Conservation (phyloP, 2,797 vertebrate species). For the Crenichthys baileyi region DNA sequence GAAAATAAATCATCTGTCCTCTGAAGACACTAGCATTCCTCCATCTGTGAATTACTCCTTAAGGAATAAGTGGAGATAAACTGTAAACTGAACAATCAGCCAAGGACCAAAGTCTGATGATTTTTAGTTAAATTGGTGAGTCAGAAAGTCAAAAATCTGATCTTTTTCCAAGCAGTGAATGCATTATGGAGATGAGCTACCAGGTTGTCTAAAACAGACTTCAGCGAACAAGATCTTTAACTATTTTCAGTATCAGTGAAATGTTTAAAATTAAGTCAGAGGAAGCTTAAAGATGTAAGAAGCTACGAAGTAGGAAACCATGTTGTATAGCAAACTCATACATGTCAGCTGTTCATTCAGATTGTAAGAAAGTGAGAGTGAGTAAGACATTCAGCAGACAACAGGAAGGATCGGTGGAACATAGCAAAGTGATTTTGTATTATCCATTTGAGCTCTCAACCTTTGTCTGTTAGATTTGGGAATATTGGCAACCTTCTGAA, state of each 20-base stretch:
- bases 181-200: background rate
- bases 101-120: background rate
- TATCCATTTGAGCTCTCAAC: background rate
- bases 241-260: constrained; percentile 2
- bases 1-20: background rate
- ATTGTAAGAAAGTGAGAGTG: background rate
- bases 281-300: background rate
- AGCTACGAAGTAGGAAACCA: background rate
- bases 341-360: background rate
- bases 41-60: constrained; percentile 6
- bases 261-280: background rate
- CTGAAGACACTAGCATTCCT: background rate
- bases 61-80: background rate
- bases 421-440: background rate
- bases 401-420: background rate
- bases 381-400: background rate
- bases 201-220: background rate
- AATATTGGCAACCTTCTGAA: background rate
- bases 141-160: background rate
- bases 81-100: background rate
- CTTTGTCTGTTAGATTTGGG: background rate
- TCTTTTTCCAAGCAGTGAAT: background rate
- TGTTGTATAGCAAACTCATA: background rate
- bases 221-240: background rate
- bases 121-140: background rate